A percentile compares a stretch with the other conserved stretches of the same genome.
Conservation (phyloP, 2,113 vertebrate genomes). For the Hiodon alosoides region DNA sequence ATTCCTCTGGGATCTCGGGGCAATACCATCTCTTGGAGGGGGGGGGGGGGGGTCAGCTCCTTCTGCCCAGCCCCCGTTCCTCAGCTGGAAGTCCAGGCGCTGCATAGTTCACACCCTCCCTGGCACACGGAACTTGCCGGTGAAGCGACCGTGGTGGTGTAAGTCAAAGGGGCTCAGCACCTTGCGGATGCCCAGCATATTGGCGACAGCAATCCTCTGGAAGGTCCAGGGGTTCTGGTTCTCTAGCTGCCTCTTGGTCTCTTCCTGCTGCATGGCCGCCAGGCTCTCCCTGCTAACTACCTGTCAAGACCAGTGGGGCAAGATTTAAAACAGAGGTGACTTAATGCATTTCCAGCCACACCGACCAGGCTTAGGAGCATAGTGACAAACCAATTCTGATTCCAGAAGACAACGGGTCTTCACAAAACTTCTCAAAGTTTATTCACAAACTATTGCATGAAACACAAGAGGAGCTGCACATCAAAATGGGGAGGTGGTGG, state of each 20-base stretch:
- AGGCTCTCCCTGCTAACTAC: slow-evolving; percentile 72
- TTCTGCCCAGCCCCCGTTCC: neutral
- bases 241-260: slow-evolving; percentile 56
- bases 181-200: slow-evolving; percentile 86
- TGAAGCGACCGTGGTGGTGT: slow-evolving; percentile 66
- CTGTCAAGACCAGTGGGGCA: slow-evolving; percentile 32
- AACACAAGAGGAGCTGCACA: no score
- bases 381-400: no score
- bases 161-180: slow-evolving; percentile 82
- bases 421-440: no score
- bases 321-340: neutral
- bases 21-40: neutral
- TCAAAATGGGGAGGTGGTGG: no score
- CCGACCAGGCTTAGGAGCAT: no score
- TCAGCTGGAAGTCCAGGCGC: neutral
- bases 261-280: slow-evolving; percentile 46
- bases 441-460: no score
- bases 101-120: slow-evolving; percentile 63
- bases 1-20: no score
- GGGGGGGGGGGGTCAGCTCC: neutral
- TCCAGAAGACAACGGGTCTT: no score
- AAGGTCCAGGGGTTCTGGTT: slow-evolving; percentile 97
- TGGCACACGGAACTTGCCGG: slow-evolving; percentile 77
- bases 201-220: slow-evolving; percentile 61
- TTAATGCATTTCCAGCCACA: no score